Evolutionary conservation across 2,888 invertebrate species (phyloP).

Genomic region (Lathronympha strigana): DNA sequence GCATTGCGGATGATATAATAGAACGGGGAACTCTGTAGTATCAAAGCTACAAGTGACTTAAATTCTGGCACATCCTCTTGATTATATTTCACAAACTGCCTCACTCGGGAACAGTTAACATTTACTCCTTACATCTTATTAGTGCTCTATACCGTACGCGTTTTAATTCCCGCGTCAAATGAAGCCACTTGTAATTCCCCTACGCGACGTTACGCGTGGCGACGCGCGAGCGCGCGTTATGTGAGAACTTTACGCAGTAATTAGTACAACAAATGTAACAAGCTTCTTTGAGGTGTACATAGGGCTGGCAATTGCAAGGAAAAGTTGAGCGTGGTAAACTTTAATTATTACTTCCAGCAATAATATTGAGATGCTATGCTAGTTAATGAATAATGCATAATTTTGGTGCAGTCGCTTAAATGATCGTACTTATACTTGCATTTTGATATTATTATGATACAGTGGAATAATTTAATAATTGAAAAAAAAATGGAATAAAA

Average conservation of each 20-base stretch:
- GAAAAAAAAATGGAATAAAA: too few relatives aligned
- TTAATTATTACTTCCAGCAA: constrained; percentile 14
- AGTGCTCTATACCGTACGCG: constrained; percentile 28
- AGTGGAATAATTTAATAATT: too few relatives aligned
- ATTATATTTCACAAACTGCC: constrained; percentile 23
- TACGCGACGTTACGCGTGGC: constrained; percentile 27
- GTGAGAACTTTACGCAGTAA: constrained; percentile 40
- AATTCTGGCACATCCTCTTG: constrained; percentile 8
- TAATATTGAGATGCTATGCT: constrained; percentile 8
- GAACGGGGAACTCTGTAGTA: too few relatives aligned
- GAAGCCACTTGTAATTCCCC: constrained; percentile 36
- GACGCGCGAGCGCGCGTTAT: constrained; percentile 33
- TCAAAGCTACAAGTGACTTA: not conserved
- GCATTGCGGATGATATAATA: not conserved
- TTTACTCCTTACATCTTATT: constrained; percentile 28
- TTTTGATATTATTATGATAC: not conserved
- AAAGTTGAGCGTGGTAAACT: constrained; percentile 7
- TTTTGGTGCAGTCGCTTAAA: not conserved
- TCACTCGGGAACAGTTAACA: constrained; percentile 20
- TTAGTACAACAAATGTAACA: constrained; percentile 41
- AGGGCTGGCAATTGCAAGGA: constrained; percentile 25
- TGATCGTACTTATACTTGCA: not conserved
- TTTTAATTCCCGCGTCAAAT: constrained; percentile 36
- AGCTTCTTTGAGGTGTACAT: constrained; percentile 34
- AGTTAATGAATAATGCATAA: constrained; percentile 13